Evolutionary conservation across 2,113 vertebrate species (phyloP).

Genomic region (Corapipo altera): DNA sequence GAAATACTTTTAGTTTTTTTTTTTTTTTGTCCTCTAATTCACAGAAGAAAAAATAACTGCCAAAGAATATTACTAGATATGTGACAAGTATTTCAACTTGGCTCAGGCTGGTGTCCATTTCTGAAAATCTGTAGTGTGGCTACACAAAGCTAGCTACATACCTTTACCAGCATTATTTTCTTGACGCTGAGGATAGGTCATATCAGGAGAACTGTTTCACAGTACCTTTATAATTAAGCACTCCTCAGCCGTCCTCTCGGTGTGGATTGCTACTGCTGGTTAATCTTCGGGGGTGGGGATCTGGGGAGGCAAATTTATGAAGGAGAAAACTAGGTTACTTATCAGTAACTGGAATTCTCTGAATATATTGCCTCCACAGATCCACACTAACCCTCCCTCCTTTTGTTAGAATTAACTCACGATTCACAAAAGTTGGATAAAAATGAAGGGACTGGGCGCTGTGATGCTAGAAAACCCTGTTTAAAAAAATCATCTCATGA

Average conservation of each 20-base stretch:
- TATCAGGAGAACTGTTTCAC: constrained; percentile 64
- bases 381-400: constrained; percentile 71
- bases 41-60: background rate
- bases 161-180: constrained; percentile 53
- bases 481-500: constrained; percentile 4
- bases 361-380: constrained; percentile 72
- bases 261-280: constrained; percentile 69
- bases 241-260: constrained; percentile 64
- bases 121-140: background rate
- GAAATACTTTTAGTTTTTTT: background rate
- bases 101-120: background rate
- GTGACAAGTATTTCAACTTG: background rate
- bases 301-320: constrained; percentile 72
- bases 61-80: background rate
- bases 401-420: background rate
- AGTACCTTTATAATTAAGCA: constrained; percentile 70
- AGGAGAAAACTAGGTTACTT: constrained; percentile 73
- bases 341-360: constrained; percentile 72
- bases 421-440: constrained; percentile 28
- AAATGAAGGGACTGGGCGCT: constrained; percentile 37
- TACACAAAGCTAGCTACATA: constrained; percentile 53
- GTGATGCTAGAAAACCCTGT: constrained; percentile 26
- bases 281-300: constrained; percentile 68
- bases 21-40: background rate
- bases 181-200: constrained; percentile 37